Conservation (phyloP, 1,140 invertebrate genomes). For the Leptinotarsa undecemlineata region DNA sequence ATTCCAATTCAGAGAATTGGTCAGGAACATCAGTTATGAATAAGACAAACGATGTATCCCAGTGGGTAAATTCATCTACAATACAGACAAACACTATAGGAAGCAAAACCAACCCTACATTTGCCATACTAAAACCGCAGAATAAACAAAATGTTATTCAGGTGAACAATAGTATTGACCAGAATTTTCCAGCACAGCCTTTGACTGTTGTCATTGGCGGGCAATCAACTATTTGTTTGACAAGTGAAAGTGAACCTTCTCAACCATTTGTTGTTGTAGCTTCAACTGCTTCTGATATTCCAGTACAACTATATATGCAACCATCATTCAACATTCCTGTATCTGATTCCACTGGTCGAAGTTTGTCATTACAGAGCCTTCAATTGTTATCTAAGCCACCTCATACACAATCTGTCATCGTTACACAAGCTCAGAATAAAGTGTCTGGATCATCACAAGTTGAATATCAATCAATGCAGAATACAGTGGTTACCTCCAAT, state of each 20-base stretch:
- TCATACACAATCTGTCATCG: conserved; percentile 57
- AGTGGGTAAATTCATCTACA: conserved; percentile 34
- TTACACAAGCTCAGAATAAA: conserved; percentile 56
- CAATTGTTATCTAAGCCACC: conserved; percentile 46
- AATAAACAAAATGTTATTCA: conserved; percentile 45
- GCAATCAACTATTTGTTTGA: conserved; percentile 43
- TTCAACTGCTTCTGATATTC: conserved; percentile 49
- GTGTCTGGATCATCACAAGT: conserved; percentile 20
- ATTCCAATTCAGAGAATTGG: conserved; percentile 23
- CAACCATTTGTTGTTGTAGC: conserved; percentile 52
- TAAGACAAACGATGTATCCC: conserved; percentile 26
- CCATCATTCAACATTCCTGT: conserved; percentile 34
- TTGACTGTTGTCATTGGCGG: conserved; percentile 42
- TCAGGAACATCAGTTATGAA: conserved; percentile 22
- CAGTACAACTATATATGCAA: conserved; percentile 53
- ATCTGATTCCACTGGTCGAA: conserved; percentile 41
- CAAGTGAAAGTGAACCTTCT: conserved; percentile 43
- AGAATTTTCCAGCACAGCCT: conserved; percentile 46
- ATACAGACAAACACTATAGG: conserved; percentile 33
- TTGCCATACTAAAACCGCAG: conserved; percentile 47
- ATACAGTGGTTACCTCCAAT: conserved; percentile 12
- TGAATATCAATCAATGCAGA: conserved; percentile 19
- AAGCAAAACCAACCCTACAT: conserved; percentile 40
- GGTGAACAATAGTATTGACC: conserved; percentile 38
- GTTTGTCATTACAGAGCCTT: conserved; percentile 40